A percentile compares a stretch with the other conserved stretches of the same genome.
Conservation (phyloP, 2,113 vertebrate genomes). For the Peromyscus leucopus region DNA sequence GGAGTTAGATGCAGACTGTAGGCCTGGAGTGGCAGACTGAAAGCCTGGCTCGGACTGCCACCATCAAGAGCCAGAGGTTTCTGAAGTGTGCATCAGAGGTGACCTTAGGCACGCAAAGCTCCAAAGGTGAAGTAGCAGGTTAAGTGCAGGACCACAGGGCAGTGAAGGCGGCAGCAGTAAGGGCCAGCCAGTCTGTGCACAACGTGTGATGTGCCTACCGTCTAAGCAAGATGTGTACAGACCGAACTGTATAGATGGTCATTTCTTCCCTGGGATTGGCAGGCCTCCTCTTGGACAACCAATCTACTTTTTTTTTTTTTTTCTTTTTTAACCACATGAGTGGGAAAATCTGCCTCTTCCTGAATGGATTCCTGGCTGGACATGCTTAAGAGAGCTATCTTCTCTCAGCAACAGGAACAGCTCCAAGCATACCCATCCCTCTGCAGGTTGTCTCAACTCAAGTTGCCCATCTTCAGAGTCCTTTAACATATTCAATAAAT, state of each 20-base stretch:
- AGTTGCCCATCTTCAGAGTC: background rate
- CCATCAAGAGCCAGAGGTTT: background rate
- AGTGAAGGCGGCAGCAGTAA: too few relatives aligned
- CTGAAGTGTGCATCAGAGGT: background rate
- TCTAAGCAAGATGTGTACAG: constrained; percentile 36
- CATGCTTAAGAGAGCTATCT: constrained; percentile 29
- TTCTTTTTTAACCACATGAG: background rate
- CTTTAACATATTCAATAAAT: background rate
- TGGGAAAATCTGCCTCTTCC: constrained; percentile 68
- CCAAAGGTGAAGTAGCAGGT: background rate
- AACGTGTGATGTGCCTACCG: background rate
- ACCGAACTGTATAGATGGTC: background rate
- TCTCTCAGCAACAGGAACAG: background rate
- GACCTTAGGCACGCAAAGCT: background rate
- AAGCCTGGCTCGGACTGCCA: background rate
- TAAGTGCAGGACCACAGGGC: background rate
- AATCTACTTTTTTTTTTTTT: background rate
- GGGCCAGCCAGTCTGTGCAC: background rate
- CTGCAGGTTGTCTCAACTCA: background rate
- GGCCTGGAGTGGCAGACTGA: background rate
- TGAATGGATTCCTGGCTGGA: constrained; percentile 4
- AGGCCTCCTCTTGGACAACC: constrained; percentile 15
- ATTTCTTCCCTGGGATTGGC: background rate
- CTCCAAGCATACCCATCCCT: background rate
- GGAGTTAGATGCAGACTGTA: background rate